Percentiles rank a stretch among this genome's conserved stretches.
Conservation (phyloP, 2,888 invertebrate genomes). For the Dynastes hyllus region DNA sequence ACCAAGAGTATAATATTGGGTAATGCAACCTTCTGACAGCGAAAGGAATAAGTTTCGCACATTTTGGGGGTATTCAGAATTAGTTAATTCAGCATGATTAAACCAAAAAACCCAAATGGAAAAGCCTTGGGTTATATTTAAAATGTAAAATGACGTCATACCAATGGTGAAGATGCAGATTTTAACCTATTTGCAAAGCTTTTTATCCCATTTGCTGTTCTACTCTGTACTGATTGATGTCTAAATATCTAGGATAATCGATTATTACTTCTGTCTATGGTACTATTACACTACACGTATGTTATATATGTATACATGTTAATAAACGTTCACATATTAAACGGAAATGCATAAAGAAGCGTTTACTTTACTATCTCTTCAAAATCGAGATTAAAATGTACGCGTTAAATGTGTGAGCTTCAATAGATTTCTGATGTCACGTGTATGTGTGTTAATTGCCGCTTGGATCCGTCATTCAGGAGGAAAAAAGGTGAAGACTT, state of each 20-base stretch:
- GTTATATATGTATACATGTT: neutral
- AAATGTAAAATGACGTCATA: no score
- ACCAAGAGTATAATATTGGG: no score
- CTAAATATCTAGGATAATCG: neutral
- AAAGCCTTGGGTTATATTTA: no score
- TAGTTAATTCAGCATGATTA: no score
- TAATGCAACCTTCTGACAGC: no score
- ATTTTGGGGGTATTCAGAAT: no score
- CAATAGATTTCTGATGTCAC: slow-evolving; percentile 70
- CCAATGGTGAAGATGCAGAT: no score
- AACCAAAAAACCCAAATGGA: no score
- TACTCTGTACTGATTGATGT: neutral
- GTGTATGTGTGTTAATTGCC: slow-evolving; percentile 70
- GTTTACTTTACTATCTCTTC: slow-evolving; percentile 27
- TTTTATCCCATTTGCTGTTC: no score
- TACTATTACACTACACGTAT: neutral
- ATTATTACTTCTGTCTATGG: slow-evolving; percentile 6
- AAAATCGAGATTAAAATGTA: slow-evolving; percentile 60
- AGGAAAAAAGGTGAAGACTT: slow-evolving; percentile 79
- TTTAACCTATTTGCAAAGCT: no score
- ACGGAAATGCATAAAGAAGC: slow-evolving; percentile 10
- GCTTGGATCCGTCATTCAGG: slow-evolving; percentile 72
- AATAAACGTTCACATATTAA: neutral
- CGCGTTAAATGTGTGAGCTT: slow-evolving; percentile 67
- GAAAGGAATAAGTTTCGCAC: no score